A percentile compares a stretch with the other conserved stretches of the same genome.
Conservation (phyloP, 2,888 invertebrate genomes). For the Rotaria socialis region DNA sequence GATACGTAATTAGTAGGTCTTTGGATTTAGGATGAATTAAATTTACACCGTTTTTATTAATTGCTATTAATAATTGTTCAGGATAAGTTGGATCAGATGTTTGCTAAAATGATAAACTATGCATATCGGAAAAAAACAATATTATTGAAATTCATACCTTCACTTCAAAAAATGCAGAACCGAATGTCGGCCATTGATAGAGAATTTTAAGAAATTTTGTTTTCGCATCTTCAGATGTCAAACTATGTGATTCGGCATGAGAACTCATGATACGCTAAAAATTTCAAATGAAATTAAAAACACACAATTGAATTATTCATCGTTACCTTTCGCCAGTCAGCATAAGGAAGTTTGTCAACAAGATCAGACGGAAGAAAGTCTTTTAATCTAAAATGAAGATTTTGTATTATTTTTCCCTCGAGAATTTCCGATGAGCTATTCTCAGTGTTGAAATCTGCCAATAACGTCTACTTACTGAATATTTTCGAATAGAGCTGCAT, state of each 20-base stretch:
- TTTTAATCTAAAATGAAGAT: slow-evolving; percentile 69
- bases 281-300: too few species aligned
- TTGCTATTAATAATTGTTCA: slow-evolving; percentile 89
- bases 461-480: slow-evolving; percentile 22
- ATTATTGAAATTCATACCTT: slow-evolving; percentile 65
- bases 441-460: too few species aligned
- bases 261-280: background rate
- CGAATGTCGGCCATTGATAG: slow-evolving; percentile 97
- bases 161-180: slow-evolving; percentile 97
- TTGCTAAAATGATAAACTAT: slow-evolving; percentile 63
- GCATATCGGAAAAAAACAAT: too few species aligned
- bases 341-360: slow-evolving; percentile 80
- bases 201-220: slow-evolving; percentile 92
- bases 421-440: too few species aligned
- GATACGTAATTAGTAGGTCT: slow-evolving; percentile 94
- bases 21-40: slow-evolving; percentile 94
- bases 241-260: background rate
- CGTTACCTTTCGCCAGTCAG: slow-evolving; percentile 82
- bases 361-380: slow-evolving; percentile 89
- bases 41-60: slow-evolving; percentile 97
- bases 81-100: slow-evolving; percentile 96
- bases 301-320: too few species aligned
- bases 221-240: slow-evolving; percentile 74
- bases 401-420: too few species aligned
- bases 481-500: slow-evolving; percentile 72